Evolutionary conservation across 2,888 invertebrate genomes (phyloP).

Genomic region (Chirona hameri): DNA sequence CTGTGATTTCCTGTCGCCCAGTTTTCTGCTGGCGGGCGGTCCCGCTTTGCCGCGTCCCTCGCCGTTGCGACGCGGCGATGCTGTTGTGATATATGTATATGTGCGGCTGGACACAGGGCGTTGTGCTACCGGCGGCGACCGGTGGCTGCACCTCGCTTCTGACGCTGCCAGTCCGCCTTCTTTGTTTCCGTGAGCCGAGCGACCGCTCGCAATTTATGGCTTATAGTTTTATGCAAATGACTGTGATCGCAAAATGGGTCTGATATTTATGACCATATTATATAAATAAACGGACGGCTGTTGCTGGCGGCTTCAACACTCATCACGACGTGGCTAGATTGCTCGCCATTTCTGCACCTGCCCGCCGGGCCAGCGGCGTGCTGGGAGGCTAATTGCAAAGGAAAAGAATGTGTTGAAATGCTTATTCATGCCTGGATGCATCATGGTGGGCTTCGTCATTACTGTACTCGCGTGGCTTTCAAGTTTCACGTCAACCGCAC

Average conservation of each 20-base stretch:
- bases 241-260: conserved; percentile 28
- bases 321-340: neutral
- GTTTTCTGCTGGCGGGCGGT: too few relatives aligned
- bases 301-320: neutral
- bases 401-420: neutral
- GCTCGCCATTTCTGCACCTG: neutral
- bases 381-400: neutral
- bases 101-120: neutral
- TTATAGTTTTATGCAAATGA: conserved; percentile 27
- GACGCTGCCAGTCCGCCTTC: neutral
- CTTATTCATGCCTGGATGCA: neutral
- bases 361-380: neutral
- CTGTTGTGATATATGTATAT: neutral
- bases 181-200: neutral
- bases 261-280: conserved; percentile 24
- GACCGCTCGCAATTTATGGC: neutral
- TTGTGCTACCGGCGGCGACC: neutral
- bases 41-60: too few relatives aligned
- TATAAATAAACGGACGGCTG: neutral
- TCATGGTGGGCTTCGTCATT: neutral
- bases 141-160: neutral
- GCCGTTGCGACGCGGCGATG: too few relatives aligned
- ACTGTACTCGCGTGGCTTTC: neutral
- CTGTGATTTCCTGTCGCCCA: too few relatives aligned
- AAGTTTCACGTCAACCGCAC: neutral